These are phyloP conservation scores for Acipenser ruthenus DNA, from an alignment of 2,797 vertebrate genomes.

Conservation along the genomic window DNA sequence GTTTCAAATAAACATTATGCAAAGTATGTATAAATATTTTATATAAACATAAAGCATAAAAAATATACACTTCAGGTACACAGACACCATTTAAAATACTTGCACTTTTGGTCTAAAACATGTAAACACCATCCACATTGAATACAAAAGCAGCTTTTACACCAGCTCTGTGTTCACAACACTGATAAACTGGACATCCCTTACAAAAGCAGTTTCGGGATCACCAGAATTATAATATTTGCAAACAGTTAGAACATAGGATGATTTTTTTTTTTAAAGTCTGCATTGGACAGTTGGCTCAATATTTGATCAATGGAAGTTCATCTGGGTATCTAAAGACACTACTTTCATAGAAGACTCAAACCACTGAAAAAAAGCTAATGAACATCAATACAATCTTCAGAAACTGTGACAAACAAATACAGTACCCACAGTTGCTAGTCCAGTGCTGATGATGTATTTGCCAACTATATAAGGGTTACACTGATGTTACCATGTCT, in stretches of 20 bases:
- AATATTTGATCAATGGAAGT: slow-evolving; percentile 3
- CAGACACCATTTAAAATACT: slow-evolving; percentile 71
- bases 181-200: slow-evolving; percentile 39
- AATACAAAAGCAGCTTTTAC: slow-evolving; percentile 76
- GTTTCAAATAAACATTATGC: slow-evolving; percentile 61
- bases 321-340: background rate
- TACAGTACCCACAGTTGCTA: slow-evolving; percentile 11
- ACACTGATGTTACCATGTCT: background rate
- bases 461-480: slow-evolving; percentile 8
- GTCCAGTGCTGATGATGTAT: slow-evolving; percentile 2
- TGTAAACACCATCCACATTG: slow-evolving; percentile 85
- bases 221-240: slow-evolving; percentile 50
- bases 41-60: slow-evolving; percentile 64
- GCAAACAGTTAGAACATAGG: slow-evolving; percentile 37
- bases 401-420: slow-evolving; percentile 4
- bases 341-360: slow-evolving; percentile 3
- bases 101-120: slow-evolving; percentile 69
- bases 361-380: slow-evolving; percentile 3
- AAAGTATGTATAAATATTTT: slow-evolving; percentile 64
- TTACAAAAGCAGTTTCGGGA: slow-evolving; percentile 43
- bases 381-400: background rate
- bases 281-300: slow-evolving; percentile 38
- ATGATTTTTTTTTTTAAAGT: background rate
- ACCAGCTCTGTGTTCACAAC: slow-evolving; percentile 58
- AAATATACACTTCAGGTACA: slow-evolving; percentile 73